A percentile compares a stretch with the other conserved stretches of the same genome.
Conservation (phyloP, 2,888 invertebrate species). For the Drosophila kokeensis region DNA sequence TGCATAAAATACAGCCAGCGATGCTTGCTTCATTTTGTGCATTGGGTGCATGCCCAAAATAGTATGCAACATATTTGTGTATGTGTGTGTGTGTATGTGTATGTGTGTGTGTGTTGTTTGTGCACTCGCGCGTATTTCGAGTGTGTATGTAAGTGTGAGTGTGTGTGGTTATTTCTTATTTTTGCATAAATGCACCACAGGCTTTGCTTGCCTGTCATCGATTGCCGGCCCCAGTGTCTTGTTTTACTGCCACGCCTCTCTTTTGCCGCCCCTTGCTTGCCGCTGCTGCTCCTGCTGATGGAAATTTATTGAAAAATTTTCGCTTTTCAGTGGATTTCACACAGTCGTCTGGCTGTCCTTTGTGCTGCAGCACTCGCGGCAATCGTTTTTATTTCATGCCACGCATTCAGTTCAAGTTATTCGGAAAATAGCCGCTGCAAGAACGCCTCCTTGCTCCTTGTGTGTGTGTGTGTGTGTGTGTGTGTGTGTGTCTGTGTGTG, state of each 20-base stretch:
- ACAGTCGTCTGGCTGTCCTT: conserved; percentile 61
- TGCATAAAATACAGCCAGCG: conserved; percentile 69
- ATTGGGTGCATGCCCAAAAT: conserved; percentile 73
- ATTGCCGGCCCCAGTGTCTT: conserved; percentile 71
- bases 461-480: not conserved
- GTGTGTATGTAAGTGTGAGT: conserved; percentile 3
- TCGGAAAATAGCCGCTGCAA: conserved; percentile 76
- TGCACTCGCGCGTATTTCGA: conserved; percentile 1
- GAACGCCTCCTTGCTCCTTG: conserved; percentile 34
- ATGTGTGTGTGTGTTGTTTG: conserved; percentile 5
- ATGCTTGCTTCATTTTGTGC: conserved; percentile 65
- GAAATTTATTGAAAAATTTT: conserved; percentile 81
- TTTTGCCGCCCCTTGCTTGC: not conserved
- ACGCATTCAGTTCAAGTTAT: conserved; percentile 80
- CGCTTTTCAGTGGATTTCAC: conserved; percentile 67
- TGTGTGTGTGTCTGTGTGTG: not conserved
- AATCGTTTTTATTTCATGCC: conserved; percentile 76
- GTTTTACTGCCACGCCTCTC: conserved; percentile 28
- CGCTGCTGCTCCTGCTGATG: conserved; percentile 63
- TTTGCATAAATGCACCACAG: conserved; percentile 81
- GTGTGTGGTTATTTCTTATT: conserved; percentile 75
- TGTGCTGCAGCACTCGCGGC: conserved; percentile 62
- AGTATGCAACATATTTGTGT: conserved; percentile 56
- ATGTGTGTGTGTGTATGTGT: conserved; percentile 6
- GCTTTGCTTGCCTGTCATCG: conserved; percentile 78